phyloP scores from a whole-genome alignment of 2,888 invertebrate genomes.

The Campoplex nolae region DNA sequence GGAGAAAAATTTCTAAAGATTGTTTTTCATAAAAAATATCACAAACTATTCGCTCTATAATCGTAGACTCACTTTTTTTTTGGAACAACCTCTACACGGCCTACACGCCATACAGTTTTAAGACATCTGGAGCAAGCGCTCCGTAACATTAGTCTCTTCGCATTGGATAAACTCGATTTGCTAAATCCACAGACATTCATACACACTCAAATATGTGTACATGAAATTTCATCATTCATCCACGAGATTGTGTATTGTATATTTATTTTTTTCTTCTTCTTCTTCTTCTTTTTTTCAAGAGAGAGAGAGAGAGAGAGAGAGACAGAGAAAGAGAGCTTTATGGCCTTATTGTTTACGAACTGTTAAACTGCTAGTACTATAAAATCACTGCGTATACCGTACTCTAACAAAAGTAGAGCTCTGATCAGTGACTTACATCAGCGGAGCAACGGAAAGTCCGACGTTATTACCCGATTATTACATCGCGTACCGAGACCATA shows the following conservation, averaged over 20 bases:
- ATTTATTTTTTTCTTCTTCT: constrained; percentile 5
- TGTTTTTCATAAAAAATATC: neutral
- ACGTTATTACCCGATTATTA: constrained; percentile 63
- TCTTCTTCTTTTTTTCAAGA: too few species aligned
- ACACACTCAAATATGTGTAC: neutral
- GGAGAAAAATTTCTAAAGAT: neutral
- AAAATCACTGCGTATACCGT: constrained; percentile 2
- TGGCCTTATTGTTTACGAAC: constrained; percentile 63
- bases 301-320: too few species aligned
- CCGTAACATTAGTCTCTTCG: constrained; percentile 20
- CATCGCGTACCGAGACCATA: constrained; percentile 33
- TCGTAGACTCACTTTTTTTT: neutral
- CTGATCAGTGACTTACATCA: constrained; percentile 31
- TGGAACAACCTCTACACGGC: neutral
- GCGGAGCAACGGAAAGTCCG: constrained; percentile 41
- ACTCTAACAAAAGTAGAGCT: constrained; percentile 25
- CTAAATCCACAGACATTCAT: neutral
- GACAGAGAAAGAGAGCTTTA: constrained; percentile 14
- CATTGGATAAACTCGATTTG: constrained; percentile 22
- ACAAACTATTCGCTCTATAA: neutral
- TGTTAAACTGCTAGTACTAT: constrained; percentile 1
- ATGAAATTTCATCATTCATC: constrained; percentile 39
- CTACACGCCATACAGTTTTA: neutral
- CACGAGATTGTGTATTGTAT: constrained; percentile 3
- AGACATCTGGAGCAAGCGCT: constrained; percentile 17